Conservation (phyloP, 92 coral and sea anemone species). For the Epizoanthus fatuus region DNA sequence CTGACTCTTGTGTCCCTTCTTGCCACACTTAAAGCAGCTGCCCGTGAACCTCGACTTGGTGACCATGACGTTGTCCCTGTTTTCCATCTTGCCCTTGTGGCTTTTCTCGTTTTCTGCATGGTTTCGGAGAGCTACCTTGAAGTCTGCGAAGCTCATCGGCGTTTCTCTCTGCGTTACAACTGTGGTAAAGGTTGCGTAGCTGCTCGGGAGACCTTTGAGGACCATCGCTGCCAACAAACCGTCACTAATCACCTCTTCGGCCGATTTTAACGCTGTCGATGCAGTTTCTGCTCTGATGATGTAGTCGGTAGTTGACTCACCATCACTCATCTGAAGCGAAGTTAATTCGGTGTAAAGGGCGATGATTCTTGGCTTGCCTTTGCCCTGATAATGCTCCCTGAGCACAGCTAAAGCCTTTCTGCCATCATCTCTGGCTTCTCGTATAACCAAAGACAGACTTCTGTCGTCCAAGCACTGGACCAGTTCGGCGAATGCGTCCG, state of each 20-base stretch:
- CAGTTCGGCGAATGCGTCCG: background rate
- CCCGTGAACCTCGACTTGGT: too few species aligned
- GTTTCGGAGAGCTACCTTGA: slow-evolving; percentile 62
- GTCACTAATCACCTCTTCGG: slow-evolving; percentile 37
- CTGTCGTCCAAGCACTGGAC: background rate
- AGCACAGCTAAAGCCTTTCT: too few species aligned
- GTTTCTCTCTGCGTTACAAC: slow-evolving; percentile 51
- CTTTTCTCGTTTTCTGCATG: slow-evolving; percentile 58
- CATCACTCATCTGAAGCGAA: too few species aligned
- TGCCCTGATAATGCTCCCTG: too few species aligned
- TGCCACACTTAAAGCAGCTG: too few species aligned
- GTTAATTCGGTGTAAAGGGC: too few species aligned
- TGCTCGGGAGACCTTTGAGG: too few species aligned
- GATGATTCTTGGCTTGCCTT: too few species aligned
- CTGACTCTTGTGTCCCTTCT: too few species aligned
- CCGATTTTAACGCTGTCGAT: slow-evolving; percentile 49
- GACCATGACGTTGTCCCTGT: slow-evolving; percentile 23
- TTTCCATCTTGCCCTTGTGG: background rate
- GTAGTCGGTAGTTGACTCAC: slow-evolving; percentile 36
- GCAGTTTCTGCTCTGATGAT: slow-evolving; percentile 45
- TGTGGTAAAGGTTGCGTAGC: slow-evolving; percentile 53
- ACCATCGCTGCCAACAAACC: slow-evolving; percentile 33
- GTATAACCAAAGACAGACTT: too few species aligned
- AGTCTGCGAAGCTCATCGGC: slow-evolving; percentile 54
- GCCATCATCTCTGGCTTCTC: too few species aligned